Conservation (phyloP, 1,140 invertebrate genomes). For the Trachymyrmex cornetzi region DNA sequence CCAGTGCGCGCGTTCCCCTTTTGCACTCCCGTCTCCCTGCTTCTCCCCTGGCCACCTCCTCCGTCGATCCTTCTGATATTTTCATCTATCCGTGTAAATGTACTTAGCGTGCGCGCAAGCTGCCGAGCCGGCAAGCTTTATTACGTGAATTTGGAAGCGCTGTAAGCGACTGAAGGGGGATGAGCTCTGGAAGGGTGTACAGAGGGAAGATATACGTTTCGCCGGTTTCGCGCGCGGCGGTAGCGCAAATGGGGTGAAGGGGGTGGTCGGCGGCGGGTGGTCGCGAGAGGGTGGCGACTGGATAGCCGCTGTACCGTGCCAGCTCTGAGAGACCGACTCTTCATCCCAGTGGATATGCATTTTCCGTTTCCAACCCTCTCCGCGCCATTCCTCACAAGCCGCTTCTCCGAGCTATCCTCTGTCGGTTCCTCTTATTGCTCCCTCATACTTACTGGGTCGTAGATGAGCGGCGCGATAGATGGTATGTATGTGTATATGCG, state of each 20-base stretch:
- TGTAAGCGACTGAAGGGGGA: slow-evolving; percentile 73
- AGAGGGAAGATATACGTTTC: slow-evolving; percentile 73
- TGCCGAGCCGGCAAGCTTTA: slow-evolving; percentile 71
- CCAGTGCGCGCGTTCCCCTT: slow-evolving; percentile 25
- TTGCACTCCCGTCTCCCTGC: slow-evolving; percentile 20
- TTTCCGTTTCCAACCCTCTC: slow-evolving; percentile 64
- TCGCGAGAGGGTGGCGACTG: slow-evolving; percentile 57
- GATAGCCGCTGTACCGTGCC: slow-evolving; percentile 75
- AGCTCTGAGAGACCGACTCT: slow-evolving; percentile 74
- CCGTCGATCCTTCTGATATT: slow-evolving; percentile 75
- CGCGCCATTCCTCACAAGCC: slow-evolving; percentile 66
- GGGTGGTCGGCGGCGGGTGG: slow-evolving; percentile 21
- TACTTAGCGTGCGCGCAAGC: slow-evolving; percentile 72
- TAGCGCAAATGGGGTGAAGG: slow-evolving; percentile 1
- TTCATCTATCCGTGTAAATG: slow-evolving; percentile 79
- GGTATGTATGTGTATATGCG: slow-evolving; percentile 6
- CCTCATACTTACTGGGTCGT: slow-evolving; percentile 48
- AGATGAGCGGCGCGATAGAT: slow-evolving; percentile 5
- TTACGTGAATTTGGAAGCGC: slow-evolving; percentile 78
- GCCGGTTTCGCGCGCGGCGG: slow-evolving; percentile 66
- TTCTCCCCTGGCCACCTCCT: slow-evolving; percentile 26
- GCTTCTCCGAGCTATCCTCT: slow-evolving; percentile 69
- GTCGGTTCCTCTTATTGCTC: slow-evolving; percentile 71
- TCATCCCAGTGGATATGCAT: slow-evolving; percentile 76
- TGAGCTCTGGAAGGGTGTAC: slow-evolving; percentile 26